These are phyloP conservation scores for Andrena hattorfiana DNA, from an alignment of 2,888 invertebrate genomes.

Conservation along the genomic window DNA sequence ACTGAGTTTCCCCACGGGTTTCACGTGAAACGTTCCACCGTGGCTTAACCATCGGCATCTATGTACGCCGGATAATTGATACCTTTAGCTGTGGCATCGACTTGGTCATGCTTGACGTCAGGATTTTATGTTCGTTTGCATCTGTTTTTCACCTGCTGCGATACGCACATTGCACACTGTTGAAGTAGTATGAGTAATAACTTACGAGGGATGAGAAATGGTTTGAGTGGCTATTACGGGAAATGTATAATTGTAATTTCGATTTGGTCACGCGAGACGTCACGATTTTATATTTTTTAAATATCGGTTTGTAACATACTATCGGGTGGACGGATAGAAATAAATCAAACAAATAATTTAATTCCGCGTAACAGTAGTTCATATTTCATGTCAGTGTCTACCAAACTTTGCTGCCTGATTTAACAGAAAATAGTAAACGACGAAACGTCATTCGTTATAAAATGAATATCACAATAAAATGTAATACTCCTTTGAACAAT, in stretches of 20 bases:
- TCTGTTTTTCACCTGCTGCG: not conserved
- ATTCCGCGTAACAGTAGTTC: not conserved
- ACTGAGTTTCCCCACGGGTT: conserved; percentile 4
- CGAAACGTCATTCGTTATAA: too few relatives aligned
- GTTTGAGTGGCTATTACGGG: not conserved
- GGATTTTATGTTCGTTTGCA: not conserved
- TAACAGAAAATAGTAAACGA: too few relatives aligned
- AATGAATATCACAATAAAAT: too few relatives aligned
- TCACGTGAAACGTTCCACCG: conserved; percentile 18
- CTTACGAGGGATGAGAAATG: not conserved
- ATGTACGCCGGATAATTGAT: conserved; percentile 3
- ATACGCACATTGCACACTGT: not conserved
- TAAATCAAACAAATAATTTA: not conserved
- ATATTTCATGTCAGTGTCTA: too few relatives aligned
- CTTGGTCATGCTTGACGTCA: conserved; percentile 1
- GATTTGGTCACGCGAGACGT: too few relatives aligned
- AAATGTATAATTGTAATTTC: too few relatives aligned
- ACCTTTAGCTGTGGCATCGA: not conserved
- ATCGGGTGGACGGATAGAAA: not conserved
- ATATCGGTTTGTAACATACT: too few relatives aligned
- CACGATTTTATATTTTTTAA: too few relatives aligned
- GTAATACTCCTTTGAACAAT: too few relatives aligned
- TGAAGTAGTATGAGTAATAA: not conserved
- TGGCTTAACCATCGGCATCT: conserved; percentile 13
- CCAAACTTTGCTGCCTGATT: too few relatives aligned